These are phyloP conservation scores for Holcopasites calliopsidis DNA, from an alignment of 1,140 invertebrate genomes.

Conservation along the genomic window DNA sequence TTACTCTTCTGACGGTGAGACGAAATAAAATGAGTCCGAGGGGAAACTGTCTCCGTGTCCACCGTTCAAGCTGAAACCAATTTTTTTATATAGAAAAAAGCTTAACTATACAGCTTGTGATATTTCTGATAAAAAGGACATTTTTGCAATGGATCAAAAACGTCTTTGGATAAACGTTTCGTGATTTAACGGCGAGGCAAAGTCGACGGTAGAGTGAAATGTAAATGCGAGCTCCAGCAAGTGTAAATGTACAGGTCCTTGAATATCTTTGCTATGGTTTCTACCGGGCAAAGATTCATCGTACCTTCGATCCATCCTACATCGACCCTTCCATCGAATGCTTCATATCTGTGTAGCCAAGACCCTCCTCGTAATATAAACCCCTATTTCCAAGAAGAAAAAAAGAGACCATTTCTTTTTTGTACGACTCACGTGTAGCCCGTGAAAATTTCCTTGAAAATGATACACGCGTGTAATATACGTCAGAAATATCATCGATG, in stretches of 20 bases:
- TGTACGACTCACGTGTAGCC: background rate
- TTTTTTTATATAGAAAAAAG: too few species aligned
- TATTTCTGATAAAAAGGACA: too few species aligned
- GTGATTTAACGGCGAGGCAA: background rate
- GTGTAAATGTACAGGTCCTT: constrained; percentile 12
- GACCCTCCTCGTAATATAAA: constrained; percentile 32
- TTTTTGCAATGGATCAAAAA: too few species aligned
- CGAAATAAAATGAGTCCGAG: background rate
- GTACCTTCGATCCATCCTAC: background rate
- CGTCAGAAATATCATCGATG: background rate
- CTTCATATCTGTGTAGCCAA: constrained; percentile 22
- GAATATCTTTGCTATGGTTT: constrained; percentile 12
- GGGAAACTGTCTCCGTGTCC: too few species aligned
- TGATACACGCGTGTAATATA: constrained; percentile 7
- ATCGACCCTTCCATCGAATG: background rate
- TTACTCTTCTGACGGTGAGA: background rate
- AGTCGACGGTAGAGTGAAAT: background rate
- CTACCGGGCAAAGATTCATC: constrained; percentile 12
- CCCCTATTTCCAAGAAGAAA: background rate
- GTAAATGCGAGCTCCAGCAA: constrained; percentile 13
- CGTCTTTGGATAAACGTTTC: background rate
- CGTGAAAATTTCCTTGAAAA: background rate
- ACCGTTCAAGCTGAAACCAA: too few species aligned
- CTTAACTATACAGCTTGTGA: too few species aligned
- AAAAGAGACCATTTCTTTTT: background rate